Evolutionary conservation across 2,113 vertebrate genomes (phyloP).

Genomic region (Atlantisia rogersi): DNA sequence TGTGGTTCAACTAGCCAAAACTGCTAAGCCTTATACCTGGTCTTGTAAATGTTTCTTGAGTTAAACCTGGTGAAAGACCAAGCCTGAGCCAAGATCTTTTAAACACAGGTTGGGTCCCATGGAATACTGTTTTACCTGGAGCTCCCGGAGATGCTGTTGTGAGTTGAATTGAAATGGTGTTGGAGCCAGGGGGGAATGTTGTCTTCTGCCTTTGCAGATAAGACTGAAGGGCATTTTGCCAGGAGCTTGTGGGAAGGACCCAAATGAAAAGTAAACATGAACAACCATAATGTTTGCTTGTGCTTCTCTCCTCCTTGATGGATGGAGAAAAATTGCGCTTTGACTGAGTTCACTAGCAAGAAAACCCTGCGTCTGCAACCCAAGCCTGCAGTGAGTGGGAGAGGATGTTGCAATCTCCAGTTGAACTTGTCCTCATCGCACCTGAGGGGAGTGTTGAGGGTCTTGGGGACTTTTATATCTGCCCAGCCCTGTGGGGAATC

Average conservation of each 20-base stretch:
- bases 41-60: not conserved
- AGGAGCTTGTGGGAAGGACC: constrained; percentile 42
- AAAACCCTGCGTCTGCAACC: constrained; percentile 12
- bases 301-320: constrained; percentile 47
- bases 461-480: not conserved
- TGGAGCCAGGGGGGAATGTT: constrained; percentile 14
- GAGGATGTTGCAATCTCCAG: not conserved
- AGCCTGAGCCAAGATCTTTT: not conserved
- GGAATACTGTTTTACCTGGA: not conserved
- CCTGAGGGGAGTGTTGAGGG: not conserved
- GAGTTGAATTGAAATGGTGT: not conserved
- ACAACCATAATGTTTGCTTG: constrained; percentile 55
- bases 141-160: not conserved
- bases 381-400: not conserved
- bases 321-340: constrained; percentile 33
- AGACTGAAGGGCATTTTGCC: constrained; percentile 1
- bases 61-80: not conserved
- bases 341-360: not conserved
- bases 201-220: constrained; percentile 40
- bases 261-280: constrained; percentile 58
- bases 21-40: not conserved
- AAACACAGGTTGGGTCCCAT: not conserved
- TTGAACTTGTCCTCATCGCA: not conserved
- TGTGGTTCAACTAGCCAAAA: not conserved
- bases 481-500: not conserved